Evolutionary conservation across 2,888 invertebrate genomes (phyloP).

Genomic region (Siphlonurus alternatus): DNA sequence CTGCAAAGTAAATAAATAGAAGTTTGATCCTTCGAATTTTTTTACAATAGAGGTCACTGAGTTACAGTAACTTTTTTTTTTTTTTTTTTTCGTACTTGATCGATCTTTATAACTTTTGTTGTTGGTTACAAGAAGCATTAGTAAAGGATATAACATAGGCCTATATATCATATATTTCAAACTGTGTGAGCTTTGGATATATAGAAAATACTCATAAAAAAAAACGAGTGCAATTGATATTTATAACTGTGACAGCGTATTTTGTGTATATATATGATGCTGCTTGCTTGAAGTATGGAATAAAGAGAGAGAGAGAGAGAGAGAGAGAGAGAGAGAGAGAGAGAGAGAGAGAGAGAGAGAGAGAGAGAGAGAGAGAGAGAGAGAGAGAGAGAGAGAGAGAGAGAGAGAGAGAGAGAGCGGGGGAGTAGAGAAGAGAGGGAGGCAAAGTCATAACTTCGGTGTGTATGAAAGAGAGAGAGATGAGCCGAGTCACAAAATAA

Average conservation of each 20-base stretch:
- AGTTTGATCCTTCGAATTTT: too few relatives aligned
- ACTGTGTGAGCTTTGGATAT: too few relatives aligned
- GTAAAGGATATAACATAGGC: too few relatives aligned
- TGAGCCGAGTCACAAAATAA: neutral
- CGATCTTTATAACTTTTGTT: too few relatives aligned
- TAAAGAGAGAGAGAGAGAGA: neutral
- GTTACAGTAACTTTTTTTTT: too few relatives aligned
- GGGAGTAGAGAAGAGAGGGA: neutral
- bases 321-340: neutral
- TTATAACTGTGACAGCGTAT: constrained; percentile 1
- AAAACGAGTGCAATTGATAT: neutral
- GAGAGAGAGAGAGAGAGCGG: neutral
- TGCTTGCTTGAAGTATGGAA: neutral
- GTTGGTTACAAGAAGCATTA: too few relatives aligned
- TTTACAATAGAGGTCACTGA: too few relatives aligned
- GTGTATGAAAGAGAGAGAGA: neutral
- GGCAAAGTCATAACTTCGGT: neutral
- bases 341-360: neutral
- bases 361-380: neutral
- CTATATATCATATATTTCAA: too few relatives aligned
- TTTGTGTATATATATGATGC: neutral
- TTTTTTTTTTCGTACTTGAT: too few relatives aligned
- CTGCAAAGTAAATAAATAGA: too few relatives aligned
- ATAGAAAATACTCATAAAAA: too few relatives aligned
- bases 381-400: neutral